These are phyloP conservation scores for Archocentrus centrarchus DNA, from an alignment of 2,113 vertebrate genomes.

Conservation along the genomic window DNA sequence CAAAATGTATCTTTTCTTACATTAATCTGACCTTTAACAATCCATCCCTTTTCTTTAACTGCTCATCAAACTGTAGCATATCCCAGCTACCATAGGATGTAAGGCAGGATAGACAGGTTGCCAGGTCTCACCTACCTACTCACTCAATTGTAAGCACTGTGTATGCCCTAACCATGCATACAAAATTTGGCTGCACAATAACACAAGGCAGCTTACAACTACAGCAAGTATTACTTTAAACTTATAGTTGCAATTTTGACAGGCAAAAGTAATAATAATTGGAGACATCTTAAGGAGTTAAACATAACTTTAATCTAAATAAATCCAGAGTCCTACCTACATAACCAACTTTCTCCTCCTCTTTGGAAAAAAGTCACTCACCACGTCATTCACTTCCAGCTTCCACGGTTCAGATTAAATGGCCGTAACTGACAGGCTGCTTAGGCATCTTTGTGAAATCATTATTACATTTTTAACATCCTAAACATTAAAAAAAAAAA, in stretches of 20 bases:
- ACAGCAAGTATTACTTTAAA: neutral
- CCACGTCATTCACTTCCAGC: neutral
- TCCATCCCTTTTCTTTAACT: neutral
- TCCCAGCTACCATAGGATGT: neutral
- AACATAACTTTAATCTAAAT: neutral
- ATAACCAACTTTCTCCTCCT: no score
- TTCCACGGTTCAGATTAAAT: no score
- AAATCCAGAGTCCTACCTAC: neutral
- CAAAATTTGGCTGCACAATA: neutral
- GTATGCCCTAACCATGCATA: neutral
- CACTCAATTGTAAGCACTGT: neutral
- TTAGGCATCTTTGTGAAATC: neutral
- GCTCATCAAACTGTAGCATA: neutral
- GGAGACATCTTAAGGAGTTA: neutral
- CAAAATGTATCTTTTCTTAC: neutral
- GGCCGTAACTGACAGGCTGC: no score
- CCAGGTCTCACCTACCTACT: neutral
- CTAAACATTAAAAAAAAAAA: neutral
- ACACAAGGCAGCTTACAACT: conserved; percentile 1
- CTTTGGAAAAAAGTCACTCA: no score
- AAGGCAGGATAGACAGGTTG: neutral
- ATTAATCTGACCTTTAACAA: neutral
- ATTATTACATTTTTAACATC: neutral
- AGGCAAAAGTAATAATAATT: neutral
- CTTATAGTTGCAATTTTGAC: neutral